Evolutionary conservation across 2,113 vertebrate genomes (phyloP).

Genomic region (Tautogolabrus adspersus): DNA sequence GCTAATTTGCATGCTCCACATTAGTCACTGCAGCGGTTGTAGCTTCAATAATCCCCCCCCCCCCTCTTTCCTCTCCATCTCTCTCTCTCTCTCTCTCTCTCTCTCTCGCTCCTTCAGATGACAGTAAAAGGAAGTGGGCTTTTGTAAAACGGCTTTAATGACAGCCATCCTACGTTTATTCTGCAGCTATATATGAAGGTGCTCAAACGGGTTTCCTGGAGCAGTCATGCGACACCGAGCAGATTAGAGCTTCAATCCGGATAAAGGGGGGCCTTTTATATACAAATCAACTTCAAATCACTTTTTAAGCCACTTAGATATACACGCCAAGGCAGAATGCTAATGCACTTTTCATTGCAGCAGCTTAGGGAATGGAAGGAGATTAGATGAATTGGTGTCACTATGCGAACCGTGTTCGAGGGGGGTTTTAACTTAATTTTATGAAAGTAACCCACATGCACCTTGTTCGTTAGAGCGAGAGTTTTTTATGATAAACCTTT

Average conservation of each 20-base stretch:
- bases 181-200: constrained; percentile 81
- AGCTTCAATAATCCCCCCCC: constrained; percentile 52
- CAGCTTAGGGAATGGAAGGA: constrained; percentile 84
- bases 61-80: constrained; percentile 27
- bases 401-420: constrained; percentile 78
- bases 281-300: constrained; percentile 92
- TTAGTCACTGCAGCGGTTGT: constrained; percentile 52
- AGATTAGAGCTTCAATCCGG: constrained; percentile 89
- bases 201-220: constrained; percentile 86
- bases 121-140: constrained; percentile 86
- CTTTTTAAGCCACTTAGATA: constrained; percentile 91
- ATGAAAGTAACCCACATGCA: constrained; percentile 75
- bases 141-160: constrained; percentile 86
- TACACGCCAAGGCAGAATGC: constrained; percentile 87
- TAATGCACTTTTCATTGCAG: constrained; percentile 88
- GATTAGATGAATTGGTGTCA: constrained; percentile 86
- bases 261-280: constrained; percentile 89
- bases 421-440: constrained; percentile 85
- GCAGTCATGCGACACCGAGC: constrained; percentile 89
- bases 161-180: constrained; percentile 80
- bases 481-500: background rate
- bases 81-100: constrained; percentile 33
- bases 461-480: constrained; percentile 9
- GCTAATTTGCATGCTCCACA: constrained; percentile 71
- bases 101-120: constrained; percentile 52